phyloP scores from a whole-genome alignment of 2,113 vertebrate genomes.

The Psettodes erumei region DNA sequence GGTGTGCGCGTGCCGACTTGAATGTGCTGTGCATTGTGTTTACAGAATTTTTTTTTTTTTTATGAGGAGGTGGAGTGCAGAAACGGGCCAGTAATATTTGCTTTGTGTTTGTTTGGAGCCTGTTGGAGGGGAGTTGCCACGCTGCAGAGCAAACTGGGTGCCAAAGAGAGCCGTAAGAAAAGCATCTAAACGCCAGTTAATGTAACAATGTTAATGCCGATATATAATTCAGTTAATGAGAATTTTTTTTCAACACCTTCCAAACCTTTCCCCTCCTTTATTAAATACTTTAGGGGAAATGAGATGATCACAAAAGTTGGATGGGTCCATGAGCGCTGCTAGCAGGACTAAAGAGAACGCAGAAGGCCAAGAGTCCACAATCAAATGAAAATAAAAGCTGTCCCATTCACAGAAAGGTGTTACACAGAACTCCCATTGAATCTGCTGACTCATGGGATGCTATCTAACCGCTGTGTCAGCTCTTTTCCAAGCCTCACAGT shows the following conservation, averaged over 20 bases:
- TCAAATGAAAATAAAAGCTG: background rate
- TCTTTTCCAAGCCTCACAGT: background rate
- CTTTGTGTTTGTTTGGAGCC: conserved; percentile 30
- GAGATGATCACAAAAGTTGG: no score
- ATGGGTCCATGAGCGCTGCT: no score
- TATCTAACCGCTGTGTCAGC: background rate
- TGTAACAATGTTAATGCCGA: conserved; percentile 44
- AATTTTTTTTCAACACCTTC: no score
- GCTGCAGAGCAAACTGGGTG: conserved; percentile 10
- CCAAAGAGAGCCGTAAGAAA: conserved; percentile 31
- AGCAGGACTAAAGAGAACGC: no score
- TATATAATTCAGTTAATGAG: conserved; percentile 18
- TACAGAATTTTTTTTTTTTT: background rate
- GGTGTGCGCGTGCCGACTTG: background rate
- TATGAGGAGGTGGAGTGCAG: conserved; percentile 24
- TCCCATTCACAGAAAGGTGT: background rate
- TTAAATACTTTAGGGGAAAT: no score
- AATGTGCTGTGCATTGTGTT: conserved; percentile 16
- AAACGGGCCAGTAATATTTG: conserved; percentile 14
- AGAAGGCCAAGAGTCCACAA: no score
- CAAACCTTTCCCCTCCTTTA: no score
- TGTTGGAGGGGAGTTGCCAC: conserved; percentile 28
- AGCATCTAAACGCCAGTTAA: conserved; percentile 33
- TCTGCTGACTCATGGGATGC: background rate
- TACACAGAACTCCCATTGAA: background rate